These are phyloP conservation scores for Zaprionus bogoriensis DNA, from an alignment of 2,888 invertebrate species.

Conservation along the genomic window DNA sequence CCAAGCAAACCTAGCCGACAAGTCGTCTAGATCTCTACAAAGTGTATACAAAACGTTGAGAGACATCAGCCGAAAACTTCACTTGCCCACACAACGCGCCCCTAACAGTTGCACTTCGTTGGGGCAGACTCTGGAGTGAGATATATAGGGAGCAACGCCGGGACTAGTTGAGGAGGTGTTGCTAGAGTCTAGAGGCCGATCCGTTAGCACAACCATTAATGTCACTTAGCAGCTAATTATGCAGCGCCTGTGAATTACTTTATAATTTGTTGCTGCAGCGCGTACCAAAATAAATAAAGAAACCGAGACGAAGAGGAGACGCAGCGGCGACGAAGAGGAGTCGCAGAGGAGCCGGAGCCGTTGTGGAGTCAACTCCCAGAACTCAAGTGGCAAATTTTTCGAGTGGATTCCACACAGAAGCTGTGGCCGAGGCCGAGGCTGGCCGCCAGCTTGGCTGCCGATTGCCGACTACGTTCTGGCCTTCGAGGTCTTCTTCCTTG, in stretches of 20 bases:
- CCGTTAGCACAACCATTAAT: constrained; percentile 66
- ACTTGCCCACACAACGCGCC: constrained; percentile 51
- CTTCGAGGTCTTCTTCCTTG: not conserved
- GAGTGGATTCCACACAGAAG: constrained; percentile 37
- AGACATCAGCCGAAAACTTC: constrained; percentile 17
- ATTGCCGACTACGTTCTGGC: constrained; percentile 15
- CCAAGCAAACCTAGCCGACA: not conserved
- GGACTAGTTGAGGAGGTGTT: constrained; percentile 22
- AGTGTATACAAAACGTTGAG: constrained; percentile 18
- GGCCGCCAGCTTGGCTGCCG: constrained; percentile 73
- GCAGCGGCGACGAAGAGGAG: not conserved
- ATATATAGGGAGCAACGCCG: not conserved
- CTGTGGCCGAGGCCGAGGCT: constrained; percentile 27
- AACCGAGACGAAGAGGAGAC: constrained; percentile 31
- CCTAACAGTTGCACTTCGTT: constrained; percentile 25
- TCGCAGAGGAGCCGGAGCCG: constrained; percentile 7
- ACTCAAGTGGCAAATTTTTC: constrained; percentile 61
- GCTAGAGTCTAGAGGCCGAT: constrained; percentile 26
- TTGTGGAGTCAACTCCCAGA: constrained; percentile 15
- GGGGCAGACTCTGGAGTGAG: not conserved
- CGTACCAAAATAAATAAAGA: constrained; percentile 66
- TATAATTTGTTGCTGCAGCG: constrained; percentile 73
- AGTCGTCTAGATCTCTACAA: not conserved
- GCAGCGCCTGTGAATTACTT: constrained; percentile 73
- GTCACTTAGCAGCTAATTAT: constrained; percentile 81